Conservation (phyloP, 1,140 invertebrate genomes). For the Thereuonema tuberculata region DNA sequence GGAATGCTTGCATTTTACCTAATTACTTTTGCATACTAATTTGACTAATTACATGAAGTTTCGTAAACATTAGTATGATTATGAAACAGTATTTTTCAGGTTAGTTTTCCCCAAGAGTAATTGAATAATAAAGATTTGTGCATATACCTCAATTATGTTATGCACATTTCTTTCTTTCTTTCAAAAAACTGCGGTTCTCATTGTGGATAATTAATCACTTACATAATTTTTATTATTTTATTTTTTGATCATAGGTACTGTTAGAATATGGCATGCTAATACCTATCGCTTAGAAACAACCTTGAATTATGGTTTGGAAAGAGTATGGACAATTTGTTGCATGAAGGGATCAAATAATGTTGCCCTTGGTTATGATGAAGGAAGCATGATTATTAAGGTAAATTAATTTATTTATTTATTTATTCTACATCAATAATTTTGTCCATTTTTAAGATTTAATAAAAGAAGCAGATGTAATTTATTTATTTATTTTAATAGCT, state of each 20-base stretch:
- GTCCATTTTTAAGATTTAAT: neutral
- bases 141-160: no score
- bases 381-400: conserved; percentile 86
- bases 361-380: conserved; percentile 95
- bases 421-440: neutral
- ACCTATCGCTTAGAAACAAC: conserved; percentile 93
- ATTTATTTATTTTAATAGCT: conserved; percentile 36
- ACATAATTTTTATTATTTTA: no score
- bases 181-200: no score
- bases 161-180: no score
- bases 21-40: no score
- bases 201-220: no score
- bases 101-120: no score
- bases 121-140: no score
- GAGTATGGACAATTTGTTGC: conserved; percentile 95
- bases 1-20: no score
- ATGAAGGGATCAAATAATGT: conserved; percentile 94
- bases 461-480: conserved; percentile 20
- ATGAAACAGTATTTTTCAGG: no score
- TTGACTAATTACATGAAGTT: no score
- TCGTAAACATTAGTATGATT: no score
- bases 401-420: neutral
- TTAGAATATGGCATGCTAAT: conserved; percentile 94
- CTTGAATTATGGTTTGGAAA: conserved; percentile 93
- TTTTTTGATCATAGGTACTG: conserved; percentile 58